Conservation (phyloP, 2,797 vertebrate species). For the Anguilla anguilla region DNA sequence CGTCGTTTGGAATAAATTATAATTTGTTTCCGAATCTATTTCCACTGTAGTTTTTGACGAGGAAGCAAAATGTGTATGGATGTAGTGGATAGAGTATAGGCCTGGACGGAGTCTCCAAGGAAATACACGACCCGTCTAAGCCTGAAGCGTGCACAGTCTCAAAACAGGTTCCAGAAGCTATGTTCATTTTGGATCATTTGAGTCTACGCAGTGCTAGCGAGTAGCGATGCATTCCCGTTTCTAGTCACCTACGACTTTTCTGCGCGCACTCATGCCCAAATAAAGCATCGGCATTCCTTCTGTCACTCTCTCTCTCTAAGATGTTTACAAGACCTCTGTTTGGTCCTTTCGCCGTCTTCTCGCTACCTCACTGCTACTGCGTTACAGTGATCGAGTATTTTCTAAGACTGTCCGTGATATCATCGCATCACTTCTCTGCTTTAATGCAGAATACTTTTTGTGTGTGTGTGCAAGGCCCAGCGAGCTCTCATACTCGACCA, state of each 20-base stretch:
- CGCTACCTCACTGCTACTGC: slow-evolving; percentile 13
- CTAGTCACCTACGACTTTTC: slow-evolving; percentile 41
- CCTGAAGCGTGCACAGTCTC: not conserved
- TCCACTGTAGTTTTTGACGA: too few relatives aligned
- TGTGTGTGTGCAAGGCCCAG: not conserved
- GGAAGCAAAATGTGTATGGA: too few relatives aligned
- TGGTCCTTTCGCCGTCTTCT: slow-evolving; percentile 27
- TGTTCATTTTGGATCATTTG: slow-evolving; percentile 42
- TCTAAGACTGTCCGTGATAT: not conserved
- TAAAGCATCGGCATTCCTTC: slow-evolving; percentile 80
- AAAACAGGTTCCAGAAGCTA: slow-evolving; percentile 22
- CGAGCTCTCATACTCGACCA: not conserved
- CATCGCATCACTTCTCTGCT: slow-evolving; percentile 19
- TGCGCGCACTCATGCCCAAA: slow-evolving; percentile 78
- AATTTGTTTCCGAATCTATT: too few relatives aligned
- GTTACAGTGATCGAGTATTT: not conserved
- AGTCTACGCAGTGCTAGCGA: slow-evolving; percentile 58
- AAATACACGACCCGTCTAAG: slow-evolving; percentile 25
- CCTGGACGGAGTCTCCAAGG: not conserved
- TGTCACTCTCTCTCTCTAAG: slow-evolving; percentile 57
- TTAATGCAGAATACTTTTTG: not conserved
- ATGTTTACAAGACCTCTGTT: slow-evolving; percentile 75
- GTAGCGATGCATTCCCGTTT: slow-evolving; percentile 49
- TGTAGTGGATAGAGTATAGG: too few relatives aligned
- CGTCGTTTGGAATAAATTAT: too few relatives aligned